Evolutionary conservation across 1,140 invertebrate species (phyloP).

Genomic region (Epicauta chinensis): DNA sequence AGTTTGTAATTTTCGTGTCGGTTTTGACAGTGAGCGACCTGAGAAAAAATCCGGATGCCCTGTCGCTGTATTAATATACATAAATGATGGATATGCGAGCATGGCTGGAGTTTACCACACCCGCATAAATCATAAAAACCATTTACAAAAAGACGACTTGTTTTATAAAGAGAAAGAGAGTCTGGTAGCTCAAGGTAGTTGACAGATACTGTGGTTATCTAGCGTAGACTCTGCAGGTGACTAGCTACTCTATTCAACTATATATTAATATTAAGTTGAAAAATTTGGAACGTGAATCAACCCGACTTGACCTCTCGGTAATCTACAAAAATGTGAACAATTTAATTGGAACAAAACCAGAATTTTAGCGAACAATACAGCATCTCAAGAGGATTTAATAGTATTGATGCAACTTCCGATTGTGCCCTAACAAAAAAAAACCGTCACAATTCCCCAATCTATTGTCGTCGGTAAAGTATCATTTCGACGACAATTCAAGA

Average conservation of each 20-base stretch:
- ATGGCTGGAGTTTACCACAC: constrained; percentile 5
- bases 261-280: constrained; percentile 7
- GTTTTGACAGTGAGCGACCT: background rate
- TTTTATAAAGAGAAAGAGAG: background rate
- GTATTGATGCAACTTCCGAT: too few species aligned
- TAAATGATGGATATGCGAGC: background rate
- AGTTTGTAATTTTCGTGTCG: too few species aligned
- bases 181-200: constrained; percentile 21
- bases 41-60: background rate
- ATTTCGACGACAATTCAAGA: constrained; percentile 12
- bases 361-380: too few species aligned
- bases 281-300: too few species aligned
- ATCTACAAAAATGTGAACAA: too few species aligned
- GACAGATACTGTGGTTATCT: constrained; percentile 22
- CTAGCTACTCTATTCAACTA: constrained; percentile 15
- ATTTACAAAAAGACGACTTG: constrained; percentile 13
- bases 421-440: constrained; percentile 2
- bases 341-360: too few species aligned
- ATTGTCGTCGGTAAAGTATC: constrained; percentile 16
- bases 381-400: too few species aligned
- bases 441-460: constrained; percentile 1
- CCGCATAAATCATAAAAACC: constrained; percentile 18
- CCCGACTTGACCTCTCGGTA: too few species aligned
- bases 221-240: constrained; percentile 21
- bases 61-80: background rate